Evolutionary conservation across 1,140 invertebrate genomes (phyloP).

Genomic region (Drosophila sproati): DNA sequence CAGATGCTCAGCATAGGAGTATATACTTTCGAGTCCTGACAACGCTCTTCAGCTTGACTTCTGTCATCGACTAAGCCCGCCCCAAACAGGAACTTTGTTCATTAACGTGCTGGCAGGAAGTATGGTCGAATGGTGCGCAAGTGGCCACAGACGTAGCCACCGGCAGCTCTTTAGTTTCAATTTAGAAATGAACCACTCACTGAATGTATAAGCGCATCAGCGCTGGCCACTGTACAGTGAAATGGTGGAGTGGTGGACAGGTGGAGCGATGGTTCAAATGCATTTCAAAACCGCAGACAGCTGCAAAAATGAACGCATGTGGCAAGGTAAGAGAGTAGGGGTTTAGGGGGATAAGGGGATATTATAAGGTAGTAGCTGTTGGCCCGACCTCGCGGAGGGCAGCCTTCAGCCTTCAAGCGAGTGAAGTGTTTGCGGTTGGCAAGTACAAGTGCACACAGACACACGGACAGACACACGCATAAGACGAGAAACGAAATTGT

Average conservation of each 20-base stretch:
- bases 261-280: conserved; percentile 33
- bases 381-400: conserved; percentile 31
- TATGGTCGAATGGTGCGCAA: conserved; percentile 54
- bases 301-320: conserved; percentile 36
- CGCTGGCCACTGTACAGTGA: conserved; percentile 1
- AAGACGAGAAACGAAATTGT: conserved; percentile 71
- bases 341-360: background rate
- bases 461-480: conserved; percentile 34
- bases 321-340: conserved; percentile 10
- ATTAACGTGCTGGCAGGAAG: conserved; percentile 47
- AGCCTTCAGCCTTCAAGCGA: conserved; percentile 74
- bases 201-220: conserved; percentile 26
- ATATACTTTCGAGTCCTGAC: conserved; percentile 11
- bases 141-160: conserved; percentile 49
- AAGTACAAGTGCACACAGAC: conserved; percentile 73
- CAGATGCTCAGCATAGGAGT: background rate
- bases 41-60: conserved; percentile 30
- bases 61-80: conserved; percentile 30
- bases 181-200: conserved; percentile 56
- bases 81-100: conserved; percentile 48
- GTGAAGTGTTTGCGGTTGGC: conserved; percentile 82
- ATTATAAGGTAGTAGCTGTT: background rate
- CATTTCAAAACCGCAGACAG: conserved; percentile 56
- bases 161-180: conserved; percentile 57
- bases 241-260: conserved; percentile 19